Evolutionary conservation across 2,113 vertebrate genomes (phyloP), one percentile per base, ranked within the genome.

Genomic region (Alouatta palliata): DNA sequence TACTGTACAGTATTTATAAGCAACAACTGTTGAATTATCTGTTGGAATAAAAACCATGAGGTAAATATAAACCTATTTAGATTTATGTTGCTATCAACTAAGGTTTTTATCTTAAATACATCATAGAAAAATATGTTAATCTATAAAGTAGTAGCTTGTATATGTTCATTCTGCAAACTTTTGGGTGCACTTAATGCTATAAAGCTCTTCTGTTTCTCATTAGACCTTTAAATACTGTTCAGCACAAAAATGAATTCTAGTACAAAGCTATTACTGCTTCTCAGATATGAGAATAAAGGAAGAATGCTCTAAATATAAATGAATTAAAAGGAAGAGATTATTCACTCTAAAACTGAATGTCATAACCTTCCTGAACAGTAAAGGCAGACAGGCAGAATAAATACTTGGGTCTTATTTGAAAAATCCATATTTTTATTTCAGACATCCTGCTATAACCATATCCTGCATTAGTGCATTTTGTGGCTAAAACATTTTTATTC

Each of bases 401-500:
- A 76, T 58, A 81, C 70, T 94, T 94, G 49, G 19, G 17, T 94
- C 58, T 94, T 52, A 92, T 66, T 92, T 87, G 45, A 90, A 82
- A 90, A 81, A 37, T 91, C 35, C 4, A 0, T 70, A 81, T 85
- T 97, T 91, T 77, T 93, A 3, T 88, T 91, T 95, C 30, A 93
- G n/a, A 81, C 20, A 64, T 81, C 19, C n/a, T 95, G 0, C 30
- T 88, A 5, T 85, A 88, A 82, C 56, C 10, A 17, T 89, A 66
- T 79, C 19, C 32, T 90, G 17, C 10, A 58, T 83, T 83, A 87
- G 82, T 88, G 16, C 40, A 86, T 93, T 93, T 94, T 96, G 45
- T 86, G 19, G 23, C 81, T 96, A 90, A 95, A 77, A 92, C 4
- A 43, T 88, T 94, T 95, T 96, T 94, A 84, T 96, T n/a, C n/a